Evolutionary conservation across 2,113 vertebrate genomes (phyloP).

Genomic region (Microtus ochrogaster): DNA sequence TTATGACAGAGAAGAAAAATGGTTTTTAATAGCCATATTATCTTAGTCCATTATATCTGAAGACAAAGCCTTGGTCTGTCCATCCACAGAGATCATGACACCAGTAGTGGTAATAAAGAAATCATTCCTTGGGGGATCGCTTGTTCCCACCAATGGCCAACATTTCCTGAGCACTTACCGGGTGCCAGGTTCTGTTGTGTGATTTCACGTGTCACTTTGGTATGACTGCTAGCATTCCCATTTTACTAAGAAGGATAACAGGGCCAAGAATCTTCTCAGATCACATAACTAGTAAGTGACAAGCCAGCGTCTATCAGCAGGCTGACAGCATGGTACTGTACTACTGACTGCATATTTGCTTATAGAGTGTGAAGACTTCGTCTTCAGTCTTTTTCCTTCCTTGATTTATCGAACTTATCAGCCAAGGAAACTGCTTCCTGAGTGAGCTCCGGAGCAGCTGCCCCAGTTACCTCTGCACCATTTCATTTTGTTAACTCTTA

Average conservation of each 20-base stretch:
- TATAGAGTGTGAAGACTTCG: neutral
- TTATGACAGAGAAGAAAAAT: neutral
- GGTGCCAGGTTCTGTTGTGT: neutral
- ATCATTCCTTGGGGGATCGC: neutral
- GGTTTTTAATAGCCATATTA: neutral
- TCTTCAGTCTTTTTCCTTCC: neutral
- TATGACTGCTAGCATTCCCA: neutral
- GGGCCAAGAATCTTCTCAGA: neutral
- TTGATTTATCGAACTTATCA: neutral
- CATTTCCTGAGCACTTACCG: neutral
- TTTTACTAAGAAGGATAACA: neutral
- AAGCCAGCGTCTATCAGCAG: neutral
- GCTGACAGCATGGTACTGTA: neutral
- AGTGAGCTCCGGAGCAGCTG: neutral
- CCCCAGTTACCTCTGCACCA: neutral
- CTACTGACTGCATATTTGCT: neutral
- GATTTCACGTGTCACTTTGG: neutral
- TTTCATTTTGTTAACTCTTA: conserved; percentile 6
- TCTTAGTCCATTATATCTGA: neutral
- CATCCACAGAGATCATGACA: neutral
- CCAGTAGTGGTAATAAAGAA: neutral
- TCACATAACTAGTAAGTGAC: neutral
- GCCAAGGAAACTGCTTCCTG: neutral
- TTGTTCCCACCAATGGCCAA: neutral
- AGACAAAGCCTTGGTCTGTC: neutral